Percentiles rank a stretch among this genome's conserved stretches.
Evolutionary conservation across 2,888 invertebrate genomes (phyloP).

Genomic region (Lasioglossum malachurum): DNA sequence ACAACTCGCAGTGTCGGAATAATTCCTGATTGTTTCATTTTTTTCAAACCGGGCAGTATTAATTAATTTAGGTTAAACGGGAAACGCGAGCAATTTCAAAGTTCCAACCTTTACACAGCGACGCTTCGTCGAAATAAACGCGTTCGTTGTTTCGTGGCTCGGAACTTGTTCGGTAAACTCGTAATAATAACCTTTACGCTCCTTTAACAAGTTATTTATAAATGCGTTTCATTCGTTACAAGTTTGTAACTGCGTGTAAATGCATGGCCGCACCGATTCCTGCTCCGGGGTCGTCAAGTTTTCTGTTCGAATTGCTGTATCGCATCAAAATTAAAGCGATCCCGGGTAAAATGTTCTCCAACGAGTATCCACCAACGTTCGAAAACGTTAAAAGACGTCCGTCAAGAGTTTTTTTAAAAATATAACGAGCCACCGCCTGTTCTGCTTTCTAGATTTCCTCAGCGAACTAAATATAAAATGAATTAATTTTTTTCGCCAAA

Average conservation of each 20-base stretch:
- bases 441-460: neutral
- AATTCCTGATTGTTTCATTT: neutral
- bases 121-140: neutral
- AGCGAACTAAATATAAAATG: neutral
- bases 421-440: neutral
- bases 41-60: neutral
- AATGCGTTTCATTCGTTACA: slow-evolving; percentile 17
- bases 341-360: neutral
- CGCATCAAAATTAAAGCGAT: neutral
- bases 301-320: neutral
- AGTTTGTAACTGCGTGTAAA: neutral
- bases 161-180: slow-evolving; percentile 37
- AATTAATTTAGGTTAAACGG: slow-evolving; percentile 22
- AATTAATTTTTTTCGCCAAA: neutral
- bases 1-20: neutral
- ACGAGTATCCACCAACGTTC: neutral
- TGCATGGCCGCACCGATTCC: neutral
- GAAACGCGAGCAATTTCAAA: slow-evolving; percentile 16
- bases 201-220: slow-evolving; percentile 39
- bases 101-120: neutral
- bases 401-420: neutral
- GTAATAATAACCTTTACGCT: slow-evolving; percentile 21
- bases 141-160: neutral
- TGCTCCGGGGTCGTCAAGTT: neutral
- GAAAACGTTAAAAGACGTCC: neutral